Conservation (phyloP, 92 coral and sea anemone genomes). For the Phenganax stokvisi region DNA sequence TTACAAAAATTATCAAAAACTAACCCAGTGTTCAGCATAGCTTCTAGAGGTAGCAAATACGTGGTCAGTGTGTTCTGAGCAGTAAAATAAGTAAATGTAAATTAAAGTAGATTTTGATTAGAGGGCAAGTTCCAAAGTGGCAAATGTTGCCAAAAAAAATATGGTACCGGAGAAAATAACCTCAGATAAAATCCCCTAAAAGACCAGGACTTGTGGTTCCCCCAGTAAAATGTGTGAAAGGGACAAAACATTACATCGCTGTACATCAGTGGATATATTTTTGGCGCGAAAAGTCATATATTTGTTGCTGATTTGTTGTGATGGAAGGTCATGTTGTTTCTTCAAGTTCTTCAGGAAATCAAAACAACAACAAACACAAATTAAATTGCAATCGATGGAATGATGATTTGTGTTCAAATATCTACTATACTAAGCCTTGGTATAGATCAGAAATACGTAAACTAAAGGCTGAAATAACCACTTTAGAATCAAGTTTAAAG, state of each 20-base stretch:
- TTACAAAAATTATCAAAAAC: background rate
- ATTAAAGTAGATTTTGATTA: no score
- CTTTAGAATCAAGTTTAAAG: conserved; percentile 54
- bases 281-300: background rate
- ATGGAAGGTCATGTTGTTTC: conserved; percentile 40
- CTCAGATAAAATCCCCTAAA: background rate
- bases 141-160: background rate
- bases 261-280: background rate
- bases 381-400: conserved; percentile 25
- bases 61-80: background rate
- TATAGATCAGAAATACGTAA: conserved; percentile 55
- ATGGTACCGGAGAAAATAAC: conserved; percentile 10
- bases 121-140: background rate
- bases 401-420: conserved; percentile 29
- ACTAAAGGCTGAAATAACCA: conserved; percentile 54
- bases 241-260: background rate
- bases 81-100: no score
- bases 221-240: background rate
- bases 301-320: conserved; percentile 43
- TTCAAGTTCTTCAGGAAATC: conserved; percentile 4
- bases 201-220: no score
- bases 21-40: conserved; percentile 63
- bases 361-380: conserved; percentile 36
- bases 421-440: conserved; percentile 46
- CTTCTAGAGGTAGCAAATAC: conserved; percentile 14